Evolutionary conservation across 2,113 vertebrate species (phyloP).

Genomic region (Gila orcuttii): DNA sequence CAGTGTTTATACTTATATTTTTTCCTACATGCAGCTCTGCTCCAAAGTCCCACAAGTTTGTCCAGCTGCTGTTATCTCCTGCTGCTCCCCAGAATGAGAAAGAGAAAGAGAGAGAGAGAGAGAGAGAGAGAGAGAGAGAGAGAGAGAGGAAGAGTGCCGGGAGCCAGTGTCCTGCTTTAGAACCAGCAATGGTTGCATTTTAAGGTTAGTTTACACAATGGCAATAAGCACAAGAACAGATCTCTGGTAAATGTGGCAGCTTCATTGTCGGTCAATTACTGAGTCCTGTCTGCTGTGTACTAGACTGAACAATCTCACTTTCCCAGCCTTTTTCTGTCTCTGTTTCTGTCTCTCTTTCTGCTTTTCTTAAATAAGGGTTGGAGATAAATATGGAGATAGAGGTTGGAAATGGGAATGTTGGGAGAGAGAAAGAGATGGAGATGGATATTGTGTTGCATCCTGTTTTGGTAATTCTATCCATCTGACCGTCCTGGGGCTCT

Average conservation of each 20-base stretch:
- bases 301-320: background rate
- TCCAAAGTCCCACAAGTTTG: background rate
- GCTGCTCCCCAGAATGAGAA: background rate
- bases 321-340: background rate
- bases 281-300: background rate
- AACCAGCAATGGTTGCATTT: constrained; percentile 7
- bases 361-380: background rate
- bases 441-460: constrained; percentile 61
- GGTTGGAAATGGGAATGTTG: constrained; percentile 5
- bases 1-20: background rate
- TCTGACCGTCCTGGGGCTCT: constrained; percentile 31
- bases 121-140: too few relatives aligned
- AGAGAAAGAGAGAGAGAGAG: too few relatives aligned
- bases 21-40: background rate
- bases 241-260: background rate
- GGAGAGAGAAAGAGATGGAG: constrained; percentile 31
- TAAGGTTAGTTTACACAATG: background rate
- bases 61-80: background rate
- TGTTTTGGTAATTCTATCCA: constrained; percentile 62
- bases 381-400: background rate
- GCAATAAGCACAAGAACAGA: background rate
- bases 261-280: background rate
- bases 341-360: background rate
- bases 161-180: background rate
- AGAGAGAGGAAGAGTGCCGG: background rate